Conservation (phyloP, 92 coral and sea anemone genomes). For the Umimayanthus chanpuru region DNA sequence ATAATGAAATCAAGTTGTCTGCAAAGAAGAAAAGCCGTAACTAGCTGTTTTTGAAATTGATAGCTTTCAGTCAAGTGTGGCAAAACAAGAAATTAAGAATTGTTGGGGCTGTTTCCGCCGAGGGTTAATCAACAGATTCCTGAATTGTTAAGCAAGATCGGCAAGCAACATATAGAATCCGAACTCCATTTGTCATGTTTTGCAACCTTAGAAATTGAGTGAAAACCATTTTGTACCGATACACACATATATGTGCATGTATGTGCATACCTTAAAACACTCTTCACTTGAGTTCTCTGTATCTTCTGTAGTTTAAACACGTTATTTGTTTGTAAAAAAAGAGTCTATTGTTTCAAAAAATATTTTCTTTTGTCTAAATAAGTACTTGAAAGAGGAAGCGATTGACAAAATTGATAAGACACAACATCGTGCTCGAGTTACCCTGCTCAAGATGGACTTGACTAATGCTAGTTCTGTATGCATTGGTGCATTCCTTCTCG, state of each 20-base stretch:
- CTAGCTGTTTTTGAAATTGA: too few relatives aligned
- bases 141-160: not conserved
- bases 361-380: not conserved
- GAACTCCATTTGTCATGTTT: not conserved
- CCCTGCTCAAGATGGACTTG: constrained; percentile 1
- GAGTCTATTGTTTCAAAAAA: not conserved
- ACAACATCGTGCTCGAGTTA: not conserved
- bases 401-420: too few relatives aligned
- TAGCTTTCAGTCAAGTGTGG: not conserved
- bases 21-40: too few relatives aligned
- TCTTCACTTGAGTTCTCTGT: not conserved
- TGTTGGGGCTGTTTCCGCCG: not conserved
- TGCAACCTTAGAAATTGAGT: not conserved
- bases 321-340: not conserved
- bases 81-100: too few relatives aligned
- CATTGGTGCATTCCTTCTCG: not conserved
- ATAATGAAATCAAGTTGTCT: too few relatives aligned
- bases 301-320: not conserved
- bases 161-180: not conserved
- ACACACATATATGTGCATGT: not conserved
- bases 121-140: not conserved
- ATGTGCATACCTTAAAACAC: too few relatives aligned
- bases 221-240: not conserved
- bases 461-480: not conserved
- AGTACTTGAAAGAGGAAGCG: not conserved